Evolutionary conservation across 2,113 vertebrate genomes (phyloP), one percentile per base, ranked within the genome.

Genomic region (Varanus salvator): DNA sequence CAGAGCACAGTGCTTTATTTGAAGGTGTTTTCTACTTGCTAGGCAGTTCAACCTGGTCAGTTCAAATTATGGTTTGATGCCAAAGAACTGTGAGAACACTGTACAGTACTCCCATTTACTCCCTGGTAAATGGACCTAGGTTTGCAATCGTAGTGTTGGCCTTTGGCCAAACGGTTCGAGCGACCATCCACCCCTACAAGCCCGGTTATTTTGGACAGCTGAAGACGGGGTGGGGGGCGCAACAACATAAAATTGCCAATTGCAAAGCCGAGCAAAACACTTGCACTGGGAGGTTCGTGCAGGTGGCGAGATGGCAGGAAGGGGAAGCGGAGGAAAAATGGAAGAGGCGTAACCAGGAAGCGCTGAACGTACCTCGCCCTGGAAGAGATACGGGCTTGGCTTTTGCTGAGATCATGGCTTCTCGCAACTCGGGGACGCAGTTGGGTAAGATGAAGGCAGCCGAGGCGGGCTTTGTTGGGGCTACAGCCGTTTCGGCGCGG

Each of bases 371-470:
- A 1, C 25, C 1, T 3, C 2, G 66, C 50, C 66, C 25, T 34
- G 27, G 83, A 71, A 84, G 14, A 71, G 23, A 60, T 0, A 48
- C 54, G 69, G 76, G 1, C 1, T 11, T 1, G 48, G 7, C 54
- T 25, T 23, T n/a, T 6, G 50, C 4, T 21, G n/a, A 6, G 80
- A n/a, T 50, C 48, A 97, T 97, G 97, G 84, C 93, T 8, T 90
- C 93, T 2, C 85, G 38, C 2, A 95, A 92, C 86, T 76, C 4
- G 75, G 96, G 96, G 68, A 92, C 90, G 0, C 87, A 92, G 80
- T 85, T 97, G 29, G 97, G 97, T 97, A 97, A 97, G 97, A 78
- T n/a, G 29, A 38, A 9, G 14, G 76, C 60, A 8, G 66, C 27
- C 25, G 57, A 12, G 60, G 3, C 11, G 57, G 25, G 8, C 27